phyloP scores from a whole-genome alignment of 2,888 invertebrate species.

The Eueremaeus valkanovi region DNA sequence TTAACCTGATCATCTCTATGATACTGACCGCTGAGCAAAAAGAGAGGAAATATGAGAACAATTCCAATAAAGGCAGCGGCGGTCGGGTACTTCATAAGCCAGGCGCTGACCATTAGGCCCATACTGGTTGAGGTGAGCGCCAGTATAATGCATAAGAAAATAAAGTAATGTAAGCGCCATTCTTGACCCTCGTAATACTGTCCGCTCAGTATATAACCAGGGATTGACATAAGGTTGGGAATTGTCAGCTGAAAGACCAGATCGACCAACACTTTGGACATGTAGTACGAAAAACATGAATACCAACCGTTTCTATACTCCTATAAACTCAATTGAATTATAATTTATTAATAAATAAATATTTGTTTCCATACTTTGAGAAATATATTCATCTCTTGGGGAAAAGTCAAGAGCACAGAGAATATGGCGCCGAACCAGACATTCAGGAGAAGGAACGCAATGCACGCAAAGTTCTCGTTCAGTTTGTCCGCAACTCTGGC shows the following conservation, averaged over 20 bases:
- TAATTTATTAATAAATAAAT: neutral
- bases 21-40: constrained; percentile 81
- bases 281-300: constrained; percentile 73
- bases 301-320: constrained; percentile 90
- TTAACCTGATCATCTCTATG: no score
- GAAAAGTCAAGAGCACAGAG: neutral
- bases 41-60: constrained; percentile 89
- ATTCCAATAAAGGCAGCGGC: constrained; percentile 95
- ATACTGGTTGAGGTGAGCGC: constrained; percentile 87
- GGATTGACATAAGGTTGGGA: neutral
- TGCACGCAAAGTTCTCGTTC: neutral
- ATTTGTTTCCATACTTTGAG: neutral
- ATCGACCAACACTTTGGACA: constrained; percentile 71
- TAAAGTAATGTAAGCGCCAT: constrained; percentile 55
- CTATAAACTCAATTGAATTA: constrained; percentile 59
- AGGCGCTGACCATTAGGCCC: constrained; percentile 83
- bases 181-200: constrained; percentile 76
- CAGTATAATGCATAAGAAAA: constrained; percentile 62
- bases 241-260: constrained; percentile 60
- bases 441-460: neutral
- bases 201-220: constrained; percentile 79
- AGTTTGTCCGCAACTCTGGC: neutral
- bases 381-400: neutral
- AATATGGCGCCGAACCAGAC: constrained; percentile 11
- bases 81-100: constrained; percentile 54